Percentiles rank a stretch among this genome's conserved stretches.
phyloP scores from a whole-genome alignment of 2,888 invertebrate genomes.

The Melitaea athalia region DNA sequence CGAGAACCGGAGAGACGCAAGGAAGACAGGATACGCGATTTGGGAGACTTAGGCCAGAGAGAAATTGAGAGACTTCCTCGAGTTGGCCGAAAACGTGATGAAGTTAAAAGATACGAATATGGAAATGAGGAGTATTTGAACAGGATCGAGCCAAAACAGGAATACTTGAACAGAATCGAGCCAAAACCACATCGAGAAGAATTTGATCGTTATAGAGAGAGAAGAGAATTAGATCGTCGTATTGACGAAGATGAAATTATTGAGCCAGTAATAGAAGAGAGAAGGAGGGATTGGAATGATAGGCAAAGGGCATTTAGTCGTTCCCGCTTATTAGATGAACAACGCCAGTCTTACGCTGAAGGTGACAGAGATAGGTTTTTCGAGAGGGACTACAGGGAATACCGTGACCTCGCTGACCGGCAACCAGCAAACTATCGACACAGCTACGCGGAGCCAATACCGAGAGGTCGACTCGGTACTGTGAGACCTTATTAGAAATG shows the following conservation, averaged over 20 bases:
- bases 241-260: conserved; percentile 76
- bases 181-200: conserved; percentile 69
- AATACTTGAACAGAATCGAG: conserved; percentile 70
- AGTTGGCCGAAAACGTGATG: conserved; percentile 73
- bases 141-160: conserved; percentile 67
- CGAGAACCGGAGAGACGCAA: conserved; percentile 58
- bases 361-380: conserved; percentile 71
- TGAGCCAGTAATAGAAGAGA: conserved; percentile 72
- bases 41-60: conserved; percentile 59
- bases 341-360: conserved; percentile 71
- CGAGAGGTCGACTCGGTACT: conserved; percentile 76
- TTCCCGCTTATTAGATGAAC: conserved; percentile 73
- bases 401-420: conserved; percentile 69
- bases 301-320: conserved; percentile 75
- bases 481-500: conserved; percentile 77
- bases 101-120: conserved; percentile 71
- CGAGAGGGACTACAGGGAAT: conserved; percentile 74
- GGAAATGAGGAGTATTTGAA: conserved; percentile 73
- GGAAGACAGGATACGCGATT: conserved; percentile 66
- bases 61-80: conserved; percentile 75
- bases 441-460: conserved; percentile 86
- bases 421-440: conserved; percentile 81
- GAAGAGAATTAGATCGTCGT: conserved; percentile 71
- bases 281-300: conserved; percentile 72
- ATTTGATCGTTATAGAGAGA: conserved; percentile 69